A percentile compares a stretch with the other conserved stretches of the same genome.
Conservation (phyloP, 2,797 vertebrate genomes). For the Furcifer pardalis region DNA sequence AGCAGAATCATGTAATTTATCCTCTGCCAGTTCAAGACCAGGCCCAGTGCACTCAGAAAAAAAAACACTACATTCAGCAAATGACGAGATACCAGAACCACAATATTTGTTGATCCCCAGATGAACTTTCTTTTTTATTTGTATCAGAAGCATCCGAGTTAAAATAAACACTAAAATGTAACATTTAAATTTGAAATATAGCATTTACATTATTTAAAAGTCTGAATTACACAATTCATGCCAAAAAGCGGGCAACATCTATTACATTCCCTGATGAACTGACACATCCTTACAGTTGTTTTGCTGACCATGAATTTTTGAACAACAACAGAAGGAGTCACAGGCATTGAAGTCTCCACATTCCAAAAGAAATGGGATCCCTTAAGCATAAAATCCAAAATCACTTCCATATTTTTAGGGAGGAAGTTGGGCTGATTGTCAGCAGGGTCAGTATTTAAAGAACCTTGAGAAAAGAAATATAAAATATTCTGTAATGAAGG, state of each 20-base stretch:
- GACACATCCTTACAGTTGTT: neutral
- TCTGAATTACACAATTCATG: no score
- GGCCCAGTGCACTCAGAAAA: neutral
- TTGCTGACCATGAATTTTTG: neutral
- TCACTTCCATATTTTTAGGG: neutral
- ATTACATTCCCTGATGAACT: no score
- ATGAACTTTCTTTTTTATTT: no score
- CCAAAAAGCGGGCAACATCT: no score
- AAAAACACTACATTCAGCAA: neutral
- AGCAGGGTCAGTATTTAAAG: neutral
- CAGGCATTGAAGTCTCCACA: neutral
- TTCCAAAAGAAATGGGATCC: neutral
- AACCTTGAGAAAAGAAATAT: neutral
- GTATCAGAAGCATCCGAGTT: no score
- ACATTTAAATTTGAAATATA: no score
- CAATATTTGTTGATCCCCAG: neutral
- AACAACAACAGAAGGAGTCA: neutral
- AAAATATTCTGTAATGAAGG: neutral
- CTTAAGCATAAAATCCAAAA: neutral
- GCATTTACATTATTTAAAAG: no score
- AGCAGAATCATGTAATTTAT: neutral
- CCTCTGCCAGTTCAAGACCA: neutral
- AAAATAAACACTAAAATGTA: no score
- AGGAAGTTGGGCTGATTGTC: neutral
- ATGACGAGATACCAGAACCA: neutral